Conservation (phyloP, 2,888 invertebrate genomes). For the Tinea pellionella region DNA sequence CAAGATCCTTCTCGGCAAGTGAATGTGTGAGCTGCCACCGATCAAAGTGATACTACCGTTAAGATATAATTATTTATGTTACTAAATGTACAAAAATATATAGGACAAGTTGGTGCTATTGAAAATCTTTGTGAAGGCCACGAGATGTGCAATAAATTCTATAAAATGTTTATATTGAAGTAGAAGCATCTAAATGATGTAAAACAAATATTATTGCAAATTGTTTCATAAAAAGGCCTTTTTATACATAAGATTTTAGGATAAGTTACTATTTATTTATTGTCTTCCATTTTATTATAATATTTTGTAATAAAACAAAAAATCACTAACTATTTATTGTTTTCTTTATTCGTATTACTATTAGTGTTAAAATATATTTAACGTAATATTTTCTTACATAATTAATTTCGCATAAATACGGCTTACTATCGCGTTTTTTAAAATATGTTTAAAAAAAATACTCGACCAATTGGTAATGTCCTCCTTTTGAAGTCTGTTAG, state of each 20-base stretch:
- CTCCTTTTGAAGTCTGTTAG: too few species aligned
- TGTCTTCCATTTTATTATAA: slow-evolving; percentile 60
- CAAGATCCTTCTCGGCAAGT: slow-evolving; percentile 93
- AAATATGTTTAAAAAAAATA: too few species aligned
- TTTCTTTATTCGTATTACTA: not conserved
- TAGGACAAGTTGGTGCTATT: slow-evolving; percentile 21
- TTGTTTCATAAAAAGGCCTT: slow-evolving; percentile 26
- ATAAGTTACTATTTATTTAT: slow-evolving; percentile 49
- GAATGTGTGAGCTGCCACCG: slow-evolving; percentile 37
- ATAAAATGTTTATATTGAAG: not conserved
- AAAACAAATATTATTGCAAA: not conserved
- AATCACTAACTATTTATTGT: not conserved
- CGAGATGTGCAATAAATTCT: not conserved
- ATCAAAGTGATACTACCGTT: slow-evolving; percentile 59
- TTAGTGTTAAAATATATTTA: not conserved
- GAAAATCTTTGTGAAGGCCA: not conserved
- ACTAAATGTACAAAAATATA: slow-evolving; percentile 53
- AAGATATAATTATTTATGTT: slow-evolving; percentile 30
- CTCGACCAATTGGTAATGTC: too few species aligned
- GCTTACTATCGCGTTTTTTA: too few species aligned
- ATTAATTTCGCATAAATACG: too few species aligned
- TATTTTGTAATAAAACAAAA: slow-evolving; percentile 30
- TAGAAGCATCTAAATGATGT: not conserved
- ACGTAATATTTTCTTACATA: not conserved
- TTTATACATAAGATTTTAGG: slow-evolving; percentile 51